These are phyloP conservation scores for Sternotherus odoratus DNA, from an alignment of 2,797 vertebrate species.

Conservation along the genomic window DNA sequence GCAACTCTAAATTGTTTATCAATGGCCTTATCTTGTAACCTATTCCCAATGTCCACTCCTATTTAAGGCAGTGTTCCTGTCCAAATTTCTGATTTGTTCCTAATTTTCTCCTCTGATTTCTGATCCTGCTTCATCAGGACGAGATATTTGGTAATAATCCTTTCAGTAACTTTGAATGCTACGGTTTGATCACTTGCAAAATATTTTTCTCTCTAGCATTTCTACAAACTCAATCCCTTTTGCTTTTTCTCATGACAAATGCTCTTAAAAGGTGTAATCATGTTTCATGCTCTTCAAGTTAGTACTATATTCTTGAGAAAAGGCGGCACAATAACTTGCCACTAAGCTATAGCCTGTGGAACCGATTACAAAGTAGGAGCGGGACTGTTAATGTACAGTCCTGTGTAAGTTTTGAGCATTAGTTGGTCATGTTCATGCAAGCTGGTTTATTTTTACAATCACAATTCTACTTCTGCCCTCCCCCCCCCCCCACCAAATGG, in stretches of 20 bases:
- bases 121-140: not conserved
- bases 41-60: not conserved
- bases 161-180: not conserved
- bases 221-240: not conserved
- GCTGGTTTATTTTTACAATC: not conserved
- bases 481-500: not conserved
- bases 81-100: not conserved
- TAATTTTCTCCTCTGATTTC: not conserved
- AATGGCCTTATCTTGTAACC: not conserved
- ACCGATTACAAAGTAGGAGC: not conserved
- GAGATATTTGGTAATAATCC: not conserved
- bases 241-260: not conserved
- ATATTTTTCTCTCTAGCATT: not conserved
- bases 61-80: not conserved
- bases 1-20: not conserved
- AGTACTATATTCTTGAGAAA: not conserved
- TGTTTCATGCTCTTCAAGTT: not conserved
- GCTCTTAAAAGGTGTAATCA: not conserved
- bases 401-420: not conserved
- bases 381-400: not conserved
- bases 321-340: not conserved
- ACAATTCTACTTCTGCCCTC: not conserved
- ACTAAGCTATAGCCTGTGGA: rapidly evolving
- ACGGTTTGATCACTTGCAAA: not conserved
- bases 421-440: not conserved